phyloP scores from a whole-genome alignment of 1,140 invertebrate genomes.

The Drosophila miranda region DNA sequence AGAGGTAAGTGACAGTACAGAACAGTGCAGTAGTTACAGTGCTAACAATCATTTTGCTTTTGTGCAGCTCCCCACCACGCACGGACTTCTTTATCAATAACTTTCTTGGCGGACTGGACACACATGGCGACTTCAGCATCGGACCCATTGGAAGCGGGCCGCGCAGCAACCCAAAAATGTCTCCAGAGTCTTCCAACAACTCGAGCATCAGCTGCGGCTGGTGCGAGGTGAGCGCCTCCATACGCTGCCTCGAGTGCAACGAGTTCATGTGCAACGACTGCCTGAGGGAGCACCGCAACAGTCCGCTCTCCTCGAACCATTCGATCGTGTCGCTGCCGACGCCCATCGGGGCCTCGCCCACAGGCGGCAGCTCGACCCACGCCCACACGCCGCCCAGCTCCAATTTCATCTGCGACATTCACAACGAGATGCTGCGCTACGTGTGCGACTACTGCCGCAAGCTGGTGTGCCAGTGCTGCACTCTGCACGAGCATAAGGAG shows the following conservation, averaged over 20 bases:
- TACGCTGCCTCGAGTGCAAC: conserved; percentile 89
- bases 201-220: conserved; percentile 75
- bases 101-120: conserved; percentile 65
- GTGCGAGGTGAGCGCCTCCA: conserved; percentile 82
- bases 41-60: neutral
- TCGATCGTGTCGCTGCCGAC: conserved; percentile 85
- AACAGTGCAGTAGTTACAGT: neutral
- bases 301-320: conserved; percentile 88
- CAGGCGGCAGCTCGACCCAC: conserved; percentile 81
- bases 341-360: conserved; percentile 82
- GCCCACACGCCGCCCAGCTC: conserved; percentile 59
- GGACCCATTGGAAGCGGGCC: conserved; percentile 64
- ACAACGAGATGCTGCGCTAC: conserved; percentile 87
- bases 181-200: conserved; percentile 75
- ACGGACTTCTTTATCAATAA: conserved; percentile 77
- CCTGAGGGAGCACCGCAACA: conserved; percentile 87
- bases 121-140: conserved; percentile 64
- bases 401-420: conserved; percentile 85
- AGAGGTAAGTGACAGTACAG: conserved; percentile 46
- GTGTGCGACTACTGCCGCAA: conserved; percentile 89
- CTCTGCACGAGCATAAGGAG: conserved; percentile 86
- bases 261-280: conserved; percentile 90
- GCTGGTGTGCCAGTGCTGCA: conserved; percentile 89
- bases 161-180: conserved; percentile 66
- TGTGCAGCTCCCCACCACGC: conserved; percentile 65